A percentile compares a stretch with the other conserved stretches of the same genome.
These are phyloP conservation scores for Brachyptera putata DNA, from an alignment of 2,888 invertebrate genomes.

Conservation along the genomic window DNA sequence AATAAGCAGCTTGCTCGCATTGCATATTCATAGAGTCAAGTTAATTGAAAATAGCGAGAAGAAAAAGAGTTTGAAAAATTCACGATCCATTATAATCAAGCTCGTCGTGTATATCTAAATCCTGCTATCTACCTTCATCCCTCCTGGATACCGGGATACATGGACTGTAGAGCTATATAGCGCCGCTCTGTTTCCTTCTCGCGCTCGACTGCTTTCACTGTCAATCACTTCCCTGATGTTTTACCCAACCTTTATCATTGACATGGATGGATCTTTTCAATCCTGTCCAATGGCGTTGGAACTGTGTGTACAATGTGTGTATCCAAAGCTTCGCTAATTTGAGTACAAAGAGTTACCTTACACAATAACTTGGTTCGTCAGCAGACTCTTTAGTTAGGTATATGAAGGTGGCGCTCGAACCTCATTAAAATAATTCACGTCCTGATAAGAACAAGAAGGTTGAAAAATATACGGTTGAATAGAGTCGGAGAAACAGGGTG, in stretches of 20 bases:
- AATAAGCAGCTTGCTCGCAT: not conserved
- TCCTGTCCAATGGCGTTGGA: not conserved
- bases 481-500: too few species aligned
- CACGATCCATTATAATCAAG: constrained; percentile 2
- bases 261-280: not conserved
- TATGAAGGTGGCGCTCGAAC: not conserved
- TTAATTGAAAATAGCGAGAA: not conserved
- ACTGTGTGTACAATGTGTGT: not conserved
- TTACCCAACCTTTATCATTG: not conserved
- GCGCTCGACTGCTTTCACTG: constrained; percentile 3
- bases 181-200: constrained; percentile 15
- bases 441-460: too few species aligned
- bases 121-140: not conserved
- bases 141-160: not conserved
- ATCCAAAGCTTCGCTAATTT: not conserved
- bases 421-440: not conserved
- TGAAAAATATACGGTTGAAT: too few species aligned
- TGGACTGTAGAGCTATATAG: not conserved
- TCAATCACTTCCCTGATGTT: constrained; percentile 2
- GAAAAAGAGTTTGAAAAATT: not conserved
- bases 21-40: not conserved
- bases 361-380: not conserved
- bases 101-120: not conserved
- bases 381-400: too few species aligned
- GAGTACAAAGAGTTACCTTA: not conserved